Conservation (phyloP, 2,797 vertebrate genomes). For the Pterois miles region DNA sequence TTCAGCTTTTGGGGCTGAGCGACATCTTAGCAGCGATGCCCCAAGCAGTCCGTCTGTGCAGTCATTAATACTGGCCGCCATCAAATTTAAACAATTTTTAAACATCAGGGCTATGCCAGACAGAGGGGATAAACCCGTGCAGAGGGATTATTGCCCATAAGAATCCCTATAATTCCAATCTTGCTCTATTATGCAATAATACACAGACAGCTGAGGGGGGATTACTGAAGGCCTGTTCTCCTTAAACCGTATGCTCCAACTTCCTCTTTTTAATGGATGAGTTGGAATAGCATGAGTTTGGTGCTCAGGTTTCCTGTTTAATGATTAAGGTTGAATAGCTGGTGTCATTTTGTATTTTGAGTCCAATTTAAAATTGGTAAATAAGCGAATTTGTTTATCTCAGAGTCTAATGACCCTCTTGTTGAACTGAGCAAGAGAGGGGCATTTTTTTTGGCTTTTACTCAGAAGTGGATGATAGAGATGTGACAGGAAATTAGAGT, state of each 20-base stretch:
- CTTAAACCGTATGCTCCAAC: slow-evolving; percentile 74
- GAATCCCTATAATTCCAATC: slow-evolving; percentile 79
- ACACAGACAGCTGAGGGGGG: slow-evolving; percentile 74
- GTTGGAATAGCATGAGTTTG: slow-evolving; percentile 17
- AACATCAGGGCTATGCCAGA: slow-evolving; percentile 56
- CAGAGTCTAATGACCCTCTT: neutral
- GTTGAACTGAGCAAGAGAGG: no score
- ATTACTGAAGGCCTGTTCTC: slow-evolving; percentile 70
- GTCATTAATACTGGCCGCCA: slow-evolving; percentile 37
- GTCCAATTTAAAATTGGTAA: neutral
- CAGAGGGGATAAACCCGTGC: slow-evolving; percentile 65
- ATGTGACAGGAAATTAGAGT: no score
- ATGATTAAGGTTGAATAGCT: neutral
- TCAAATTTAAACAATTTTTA: slow-evolving; percentile 62
- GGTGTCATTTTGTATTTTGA: neutral
- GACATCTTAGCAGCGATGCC: slow-evolving; percentile 2
- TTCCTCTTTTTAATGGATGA: slow-evolving; percentile 58
- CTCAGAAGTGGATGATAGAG: no score
- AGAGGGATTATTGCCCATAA: slow-evolving; percentile 76
- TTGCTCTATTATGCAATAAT: slow-evolving; percentile 82
- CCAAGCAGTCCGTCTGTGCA: slow-evolving; percentile 11
- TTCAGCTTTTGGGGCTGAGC: slow-evolving; percentile 2
- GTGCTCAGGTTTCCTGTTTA: neutral
- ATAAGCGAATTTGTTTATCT: neutral
- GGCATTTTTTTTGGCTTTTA: no score